Percentiles rank a stretch among this genome's conserved stretches.
phyloP scores from a whole-genome alignment of 2,888 invertebrate genomes.

The Operophtera brumata region DNA sequence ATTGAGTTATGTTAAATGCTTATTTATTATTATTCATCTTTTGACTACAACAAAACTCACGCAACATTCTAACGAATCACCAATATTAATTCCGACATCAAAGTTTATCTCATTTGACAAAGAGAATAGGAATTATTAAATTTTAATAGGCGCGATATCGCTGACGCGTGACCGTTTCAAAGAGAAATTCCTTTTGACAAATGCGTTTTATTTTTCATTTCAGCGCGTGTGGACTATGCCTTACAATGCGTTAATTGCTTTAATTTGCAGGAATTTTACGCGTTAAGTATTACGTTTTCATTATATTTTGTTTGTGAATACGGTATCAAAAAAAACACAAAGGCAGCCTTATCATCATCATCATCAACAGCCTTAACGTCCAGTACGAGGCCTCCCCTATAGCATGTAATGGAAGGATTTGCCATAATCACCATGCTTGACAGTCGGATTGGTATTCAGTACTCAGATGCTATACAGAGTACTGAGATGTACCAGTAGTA shows the following conservation, averaged over 20 bases:
- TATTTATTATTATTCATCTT: not conserved
- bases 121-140: slow-evolving; percentile 58
- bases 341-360: too few species aligned
- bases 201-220: slow-evolving; percentile 49
- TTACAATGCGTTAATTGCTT: slow-evolving; percentile 44
- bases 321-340: not conserved
- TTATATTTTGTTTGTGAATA: too few species aligned
- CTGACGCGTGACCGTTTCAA: slow-evolving; percentile 58
- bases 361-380: too few species aligned
- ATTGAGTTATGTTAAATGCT: too few species aligned
- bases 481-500: too few species aligned
- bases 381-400: too few species aligned
- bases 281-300: not conserved
- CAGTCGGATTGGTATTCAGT: too few species aligned
- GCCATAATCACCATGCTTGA: too few species aligned
- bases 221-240: slow-evolving; percentile 34
- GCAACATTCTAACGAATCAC: slow-evolving; percentile 24
- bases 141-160: slow-evolving; percentile 51
- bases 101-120: slow-evolving; percentile 47
- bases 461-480: too few species aligned
- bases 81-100: slow-evolving; percentile 34
- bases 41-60: slow-evolving; percentile 14
- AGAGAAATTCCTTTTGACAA: slow-evolving; percentile 60
- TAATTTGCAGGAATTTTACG: slow-evolving; percentile 25
- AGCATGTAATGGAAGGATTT: too few species aligned